Base-by-base conservation (phyloP, 2,797 vertebrate species). In the Tinamus major region DNA sequence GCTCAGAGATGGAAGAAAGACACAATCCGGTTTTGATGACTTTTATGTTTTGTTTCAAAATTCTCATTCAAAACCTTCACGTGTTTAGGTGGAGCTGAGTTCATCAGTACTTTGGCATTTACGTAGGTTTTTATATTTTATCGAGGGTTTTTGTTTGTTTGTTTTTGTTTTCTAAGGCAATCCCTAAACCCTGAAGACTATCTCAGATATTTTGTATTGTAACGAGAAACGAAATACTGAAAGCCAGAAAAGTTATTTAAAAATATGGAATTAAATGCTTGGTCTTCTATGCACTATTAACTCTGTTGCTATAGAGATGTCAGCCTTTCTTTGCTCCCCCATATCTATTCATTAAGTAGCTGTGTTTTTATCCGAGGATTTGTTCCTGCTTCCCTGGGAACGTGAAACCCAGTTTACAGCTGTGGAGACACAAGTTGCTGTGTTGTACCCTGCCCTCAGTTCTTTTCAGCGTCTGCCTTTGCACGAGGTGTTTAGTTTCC, bases 371-470 rank as follows among this genome's bases (percentile, higher is more conserved):
- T 91, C 82, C 72, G 51, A 79, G 61, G 82, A 81, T 89, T 93
- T 93, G 49, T 81, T 93, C 39, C 75, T 88, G 49, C 70, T 95
- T 92, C 81, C 74, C 56, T 63, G 68, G 77, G 74, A 95, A 77
- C 82, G 87, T 1, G 0, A 76, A 67, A 55, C 82, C 44, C 49
- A 67, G 39, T 88, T 95, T 88, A 92, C 49, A 75, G 70, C 82
- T 94, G 95, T 95, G 89, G 78, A 94, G 64, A 92, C 92, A 78
- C 31, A 39, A 26, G 76, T 94, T 83, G 59, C 79, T 93, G 35
- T 20, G 29, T 79, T 89, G 85, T 93, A 88, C 85, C 92, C 81
- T 62, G 64, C 80, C 87, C 59, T 84, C 53, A 27, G 75, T 79
- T 86, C 83, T 71, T 93, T 94, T 95, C 93, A 88, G 89, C 56